Percentiles rank a stretch among this genome's conserved stretches.
Conservation (phyloP, 1,140 invertebrate species). For the Dinothrombium tinctorium region DNA sequence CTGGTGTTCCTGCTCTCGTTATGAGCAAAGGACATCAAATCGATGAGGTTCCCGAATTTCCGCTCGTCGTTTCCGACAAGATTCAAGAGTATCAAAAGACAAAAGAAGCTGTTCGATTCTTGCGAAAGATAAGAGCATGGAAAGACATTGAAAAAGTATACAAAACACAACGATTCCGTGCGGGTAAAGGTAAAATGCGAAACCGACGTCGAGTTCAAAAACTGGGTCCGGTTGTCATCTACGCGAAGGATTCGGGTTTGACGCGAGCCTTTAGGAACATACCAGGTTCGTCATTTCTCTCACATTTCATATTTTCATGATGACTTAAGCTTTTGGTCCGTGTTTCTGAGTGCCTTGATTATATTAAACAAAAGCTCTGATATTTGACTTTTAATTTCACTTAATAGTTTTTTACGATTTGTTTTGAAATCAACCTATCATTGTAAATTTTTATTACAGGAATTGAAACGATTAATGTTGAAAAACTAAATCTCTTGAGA, state of each 20-base stretch:
- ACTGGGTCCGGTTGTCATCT: constrained; percentile 81
- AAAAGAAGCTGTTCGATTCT: constrained; percentile 83
- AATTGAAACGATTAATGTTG: constrained; percentile 73
- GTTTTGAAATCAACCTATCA: neutral
- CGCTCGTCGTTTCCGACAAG: constrained; percentile 86
- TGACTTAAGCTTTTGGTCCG: neutral
- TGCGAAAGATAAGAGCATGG: constrained; percentile 70
- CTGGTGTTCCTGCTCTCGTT: constrained; percentile 82
- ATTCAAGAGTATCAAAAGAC: constrained; percentile 87
- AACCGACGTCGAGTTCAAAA: constrained; percentile 87
- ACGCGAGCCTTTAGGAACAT: constrained; percentile 93
- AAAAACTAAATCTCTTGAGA: constrained; percentile 80
- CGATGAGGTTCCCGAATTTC: constrained; percentile 79
- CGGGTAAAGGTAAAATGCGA: constrained; percentile 97
- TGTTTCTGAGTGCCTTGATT: constrained; percentile 1
- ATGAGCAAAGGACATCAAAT: constrained; percentile 91
- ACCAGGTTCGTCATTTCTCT: constrained; percentile 35
- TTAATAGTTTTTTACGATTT: neutral
- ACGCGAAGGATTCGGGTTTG: constrained; percentile 74
- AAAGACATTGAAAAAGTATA: constrained; percentile 92
- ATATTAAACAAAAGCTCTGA: neutral
- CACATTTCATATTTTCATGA: neutral
- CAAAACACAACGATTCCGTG: constrained; percentile 83
- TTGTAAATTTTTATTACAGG: constrained; percentile 18
- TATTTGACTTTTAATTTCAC: neutral